Evolutionary conservation across 53 echinoderm and acorn worm genomes (phyloP), one percentile per base, ranked within the genome.

Genomic region (Astropecten irregularis): DNA sequence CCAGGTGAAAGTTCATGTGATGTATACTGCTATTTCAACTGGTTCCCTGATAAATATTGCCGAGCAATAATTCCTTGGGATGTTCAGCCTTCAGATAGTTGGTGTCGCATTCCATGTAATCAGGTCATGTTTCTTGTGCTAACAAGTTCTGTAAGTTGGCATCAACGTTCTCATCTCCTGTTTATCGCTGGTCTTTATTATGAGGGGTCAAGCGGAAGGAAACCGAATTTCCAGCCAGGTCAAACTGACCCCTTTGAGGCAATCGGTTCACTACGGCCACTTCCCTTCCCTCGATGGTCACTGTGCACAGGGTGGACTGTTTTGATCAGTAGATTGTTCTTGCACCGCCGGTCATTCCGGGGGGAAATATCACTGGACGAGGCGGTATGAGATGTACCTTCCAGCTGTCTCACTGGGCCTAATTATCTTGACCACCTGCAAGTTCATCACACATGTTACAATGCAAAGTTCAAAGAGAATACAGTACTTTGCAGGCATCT

Each of bases 341-440:
- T n/a, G n/a, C n/a, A n/a, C n/a, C n/a, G n/a, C n/a, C n/a, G n/a
- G n/a, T n/a, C n/a, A n/a, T n/a, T n/a, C n/a, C n/a, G n/a, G n/a
- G n/a, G n/a, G n/a, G n/a, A n/a, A n/a, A n/a, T n/a, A n/a, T 97
- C 97, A 97, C 72, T 97, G 97, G 23, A 97, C 97, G 63, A 97
- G 84, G 50, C 97, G 82, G 68, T 97, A 97, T 0, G 97, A 97
- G 51, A 97, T 94, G 77, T 97, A 97, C 52, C 97, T 77, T 36
- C 97, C 97, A n/a, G 97, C 97, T 66, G 97, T 97, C 71, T 97
- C 97, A 88, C 97, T 97, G 57, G 94, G 97, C 50, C 97, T 84
- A 33, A 97, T 97, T 49, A 97, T 97, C 88, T 97, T 97, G 50
- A 97, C 94, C 46, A 97, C 97, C 97, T 97, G 86, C 4, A 7